phyloP scores from a whole-genome alignment of 2,888 invertebrate species.

The Thera britannica region DNA sequence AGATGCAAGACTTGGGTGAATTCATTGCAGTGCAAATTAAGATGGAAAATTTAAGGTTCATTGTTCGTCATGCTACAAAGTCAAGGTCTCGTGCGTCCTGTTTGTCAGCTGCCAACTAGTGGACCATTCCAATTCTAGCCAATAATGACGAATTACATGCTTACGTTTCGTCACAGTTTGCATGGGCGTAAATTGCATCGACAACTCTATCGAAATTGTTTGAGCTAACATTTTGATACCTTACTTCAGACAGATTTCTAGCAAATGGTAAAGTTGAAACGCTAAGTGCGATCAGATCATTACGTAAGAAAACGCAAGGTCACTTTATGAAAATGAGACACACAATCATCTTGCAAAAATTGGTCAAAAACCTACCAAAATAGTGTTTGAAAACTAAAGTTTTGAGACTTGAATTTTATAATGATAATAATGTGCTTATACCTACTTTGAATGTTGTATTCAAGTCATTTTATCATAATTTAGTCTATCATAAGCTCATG shows the following conservation, averaged over 20 bases:
- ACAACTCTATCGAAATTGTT: conserved; percentile 23
- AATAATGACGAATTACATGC: conserved; percentile 42
- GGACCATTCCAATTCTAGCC: conserved; percentile 37
- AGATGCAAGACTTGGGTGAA: neutral
- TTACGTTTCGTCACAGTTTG: conserved; percentile 28
- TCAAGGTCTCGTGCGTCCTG: conserved; percentile 46
- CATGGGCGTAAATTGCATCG: conserved; percentile 36
- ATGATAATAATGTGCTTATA: neutral
- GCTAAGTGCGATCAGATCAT: conserved; percentile 22
- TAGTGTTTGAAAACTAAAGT: neutral
- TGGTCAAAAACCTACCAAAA: neutral
- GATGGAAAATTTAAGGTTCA: conserved; percentile 34
- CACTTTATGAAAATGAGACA: conserved; percentile 10
- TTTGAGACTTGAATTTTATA: neutral
- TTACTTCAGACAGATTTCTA: conserved; percentile 7
- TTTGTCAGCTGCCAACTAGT: conserved; percentile 31
- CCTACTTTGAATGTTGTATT: neutral
- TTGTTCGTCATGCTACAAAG: conserved; percentile 42
- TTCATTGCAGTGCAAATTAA: neutral
- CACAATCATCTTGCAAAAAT: conserved; percentile 16
- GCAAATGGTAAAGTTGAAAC: conserved; percentile 29
- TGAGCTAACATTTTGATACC: conserved; percentile 15
- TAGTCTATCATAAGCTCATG: neutral
- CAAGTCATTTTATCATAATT: neutral
- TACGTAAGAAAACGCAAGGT: conserved; percentile 19